Conservation (phyloP, 1,140 invertebrate species). For the Solenopsis fugax region DNA sequence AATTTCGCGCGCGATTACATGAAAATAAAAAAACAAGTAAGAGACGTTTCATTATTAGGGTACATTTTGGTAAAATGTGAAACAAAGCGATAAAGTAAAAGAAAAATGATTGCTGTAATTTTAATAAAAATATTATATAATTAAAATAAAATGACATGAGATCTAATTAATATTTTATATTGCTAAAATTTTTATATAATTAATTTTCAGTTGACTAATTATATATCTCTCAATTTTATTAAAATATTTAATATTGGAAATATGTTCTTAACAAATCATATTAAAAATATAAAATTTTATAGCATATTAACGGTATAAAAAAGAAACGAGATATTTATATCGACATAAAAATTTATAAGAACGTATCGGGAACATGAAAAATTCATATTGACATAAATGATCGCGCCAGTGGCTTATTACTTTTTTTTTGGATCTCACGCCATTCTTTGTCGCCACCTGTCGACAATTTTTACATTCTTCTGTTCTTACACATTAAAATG, state of each 20-base stretch:
- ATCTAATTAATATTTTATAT: neutral
- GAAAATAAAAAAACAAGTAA: neutral
- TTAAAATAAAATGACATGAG: too few species aligned
- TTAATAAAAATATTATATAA: neutral
- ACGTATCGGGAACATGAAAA: neutral
- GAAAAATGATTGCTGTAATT: neutral
- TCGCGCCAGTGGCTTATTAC: neutral
- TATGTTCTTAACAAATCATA: neutral
- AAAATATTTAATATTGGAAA: neutral
- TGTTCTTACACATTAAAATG: neutral
- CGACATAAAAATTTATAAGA: neutral
- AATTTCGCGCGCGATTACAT: neutral
- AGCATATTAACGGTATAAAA: neutral
- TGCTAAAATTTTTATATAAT: neutral
- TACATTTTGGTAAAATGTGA: neutral
- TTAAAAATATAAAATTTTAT: neutral
- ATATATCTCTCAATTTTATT: neutral
- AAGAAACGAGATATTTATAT: neutral
- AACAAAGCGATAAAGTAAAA: neutral
- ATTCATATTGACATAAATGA: neutral
- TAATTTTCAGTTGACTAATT: neutral
- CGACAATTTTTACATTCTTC: neutral
- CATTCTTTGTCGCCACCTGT: neutral
- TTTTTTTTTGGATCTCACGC: neutral
- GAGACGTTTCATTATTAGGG: neutral